phyloP scores from a whole-genome alignment of 1,140 invertebrate species.

The Pemphigus obesinymphae region DNA sequence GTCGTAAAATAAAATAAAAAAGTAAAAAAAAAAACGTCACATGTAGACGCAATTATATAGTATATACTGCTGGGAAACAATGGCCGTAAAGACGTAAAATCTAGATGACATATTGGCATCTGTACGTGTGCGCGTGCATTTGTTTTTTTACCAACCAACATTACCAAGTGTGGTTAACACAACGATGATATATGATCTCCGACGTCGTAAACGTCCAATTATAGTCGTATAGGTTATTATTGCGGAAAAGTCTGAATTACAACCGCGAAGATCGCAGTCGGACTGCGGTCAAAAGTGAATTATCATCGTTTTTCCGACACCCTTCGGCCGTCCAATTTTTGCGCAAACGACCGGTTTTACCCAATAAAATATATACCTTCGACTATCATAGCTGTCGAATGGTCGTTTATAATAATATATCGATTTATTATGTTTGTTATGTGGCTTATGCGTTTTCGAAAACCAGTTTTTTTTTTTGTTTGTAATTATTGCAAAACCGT shows the following conservation, averaged over 20 bases:
- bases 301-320: not conserved
- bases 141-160: not conserved
- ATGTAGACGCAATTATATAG: not conserved
- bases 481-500: not conserved
- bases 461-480: conserved; percentile 19
- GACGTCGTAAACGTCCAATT: conserved; percentile 1
- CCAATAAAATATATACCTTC: too few relatives aligned
- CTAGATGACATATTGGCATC: not conserved
- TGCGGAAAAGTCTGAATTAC: not conserved
- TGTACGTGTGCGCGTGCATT: not conserved
- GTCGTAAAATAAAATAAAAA: not conserved
- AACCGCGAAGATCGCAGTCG: not conserved
- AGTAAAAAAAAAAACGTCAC: not conserved
- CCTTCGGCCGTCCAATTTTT: not conserved
- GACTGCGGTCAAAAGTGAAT: not conserved
- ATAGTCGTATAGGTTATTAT: not conserved
- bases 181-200: not conserved
- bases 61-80: not conserved
- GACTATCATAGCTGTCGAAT: too few relatives aligned
- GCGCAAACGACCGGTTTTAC: not conserved
- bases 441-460: not conserved
- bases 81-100: conserved; percentile 1
- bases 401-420: not conserved
- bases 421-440: not conserved
- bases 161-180: not conserved